phyloP scores from a whole-genome alignment of 2,113 vertebrate genomes.

The Lonchura striata region DNA sequence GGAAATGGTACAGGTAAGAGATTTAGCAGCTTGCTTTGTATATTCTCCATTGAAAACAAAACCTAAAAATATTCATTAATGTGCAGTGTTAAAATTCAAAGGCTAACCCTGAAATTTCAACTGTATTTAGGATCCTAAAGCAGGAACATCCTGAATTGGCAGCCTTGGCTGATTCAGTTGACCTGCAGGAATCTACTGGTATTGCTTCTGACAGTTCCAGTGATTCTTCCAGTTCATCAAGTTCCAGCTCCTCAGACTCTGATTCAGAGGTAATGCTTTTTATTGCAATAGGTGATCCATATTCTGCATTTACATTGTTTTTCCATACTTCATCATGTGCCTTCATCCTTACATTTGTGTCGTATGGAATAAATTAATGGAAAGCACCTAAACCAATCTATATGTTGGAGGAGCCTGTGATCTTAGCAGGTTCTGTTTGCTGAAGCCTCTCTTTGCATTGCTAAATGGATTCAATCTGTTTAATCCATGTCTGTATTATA shows the following conservation, averaged over 20 bases:
- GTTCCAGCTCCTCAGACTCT: conserved; percentile 91
- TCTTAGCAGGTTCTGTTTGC: not conserved
- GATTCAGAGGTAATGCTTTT: conserved; percentile 85
- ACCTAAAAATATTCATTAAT: not conserved
- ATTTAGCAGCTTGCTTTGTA: not conserved
- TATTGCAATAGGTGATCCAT: not conserved
- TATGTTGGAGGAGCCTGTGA: not conserved
- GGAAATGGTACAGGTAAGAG: conserved; percentile 97
- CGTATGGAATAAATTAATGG: not conserved
- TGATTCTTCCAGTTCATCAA: conserved; percentile 95
- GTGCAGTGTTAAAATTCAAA: not conserved
- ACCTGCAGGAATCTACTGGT: conserved; percentile 95
- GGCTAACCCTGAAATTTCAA: not conserved
- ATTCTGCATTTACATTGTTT: not conserved
- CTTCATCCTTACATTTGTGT: not conserved
- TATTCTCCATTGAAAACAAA: not conserved
- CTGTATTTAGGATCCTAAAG: conserved; percentile 78
- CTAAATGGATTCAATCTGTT: not conserved
- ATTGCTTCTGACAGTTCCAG: conserved; percentile 98
- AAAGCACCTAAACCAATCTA: not conserved
- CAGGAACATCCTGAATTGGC: conserved; percentile 93
- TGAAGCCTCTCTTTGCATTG: not conserved
- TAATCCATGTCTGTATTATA: not conserved
- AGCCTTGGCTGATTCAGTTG: conserved; percentile 89
- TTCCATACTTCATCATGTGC: not conserved